Percentiles rank a stretch among this genome's conserved stretches.
Evolutionary conservation across 1,140 invertebrate species (phyloP).

Genomic region (Oryzaephilus surinamensis): DNA sequence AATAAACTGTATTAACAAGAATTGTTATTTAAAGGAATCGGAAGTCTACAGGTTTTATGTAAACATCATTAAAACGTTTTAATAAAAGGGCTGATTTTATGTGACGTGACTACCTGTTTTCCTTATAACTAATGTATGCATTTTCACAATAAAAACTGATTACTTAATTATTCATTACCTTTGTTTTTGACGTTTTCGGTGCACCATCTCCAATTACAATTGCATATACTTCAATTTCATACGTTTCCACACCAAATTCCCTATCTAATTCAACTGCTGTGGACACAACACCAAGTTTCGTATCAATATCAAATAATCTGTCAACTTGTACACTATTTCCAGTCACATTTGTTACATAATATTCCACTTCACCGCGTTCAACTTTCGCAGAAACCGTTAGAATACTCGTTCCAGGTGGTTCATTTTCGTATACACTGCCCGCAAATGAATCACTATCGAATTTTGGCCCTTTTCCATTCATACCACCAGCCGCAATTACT

Average conservation of each 20-base stretch:
- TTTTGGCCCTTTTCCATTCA: slow-evolving; percentile 42
- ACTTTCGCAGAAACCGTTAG: slow-evolving; percentile 62
- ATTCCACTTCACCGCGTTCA: slow-evolving; percentile 57
- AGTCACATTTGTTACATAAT: slow-evolving; percentile 87
- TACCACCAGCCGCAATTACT: slow-evolving; percentile 52
- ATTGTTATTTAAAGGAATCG: too few relatives aligned
- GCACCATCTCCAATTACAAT: slow-evolving; percentile 49
- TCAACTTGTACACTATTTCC: slow-evolving; percentile 63
- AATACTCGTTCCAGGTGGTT: slow-evolving; percentile 72
- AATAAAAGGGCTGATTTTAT: background rate
- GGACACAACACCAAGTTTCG: slow-evolving; percentile 76
- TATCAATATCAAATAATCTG: slow-evolving; percentile 81
- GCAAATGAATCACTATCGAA: slow-evolving; percentile 54
- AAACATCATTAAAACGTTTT: too few relatives aligned
- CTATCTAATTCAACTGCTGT: slow-evolving; percentile 76
- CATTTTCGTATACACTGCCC: slow-evolving; percentile 80
- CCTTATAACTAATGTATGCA: background rate
- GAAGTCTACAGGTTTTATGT: too few relatives aligned
- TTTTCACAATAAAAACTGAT: background rate
- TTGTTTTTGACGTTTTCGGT: slow-evolving; percentile 63
- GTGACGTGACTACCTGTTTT: background rate
- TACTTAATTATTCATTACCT: slow-evolving; percentile 49
- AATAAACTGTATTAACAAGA: slow-evolving; percentile 8
- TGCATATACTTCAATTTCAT: slow-evolving; percentile 75
- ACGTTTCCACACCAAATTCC: slow-evolving; percentile 67